These are phyloP conservation scores for Sitodiplosis mosellana DNA, from an alignment of 1,140 invertebrate species.

Conservation along the genomic window DNA sequence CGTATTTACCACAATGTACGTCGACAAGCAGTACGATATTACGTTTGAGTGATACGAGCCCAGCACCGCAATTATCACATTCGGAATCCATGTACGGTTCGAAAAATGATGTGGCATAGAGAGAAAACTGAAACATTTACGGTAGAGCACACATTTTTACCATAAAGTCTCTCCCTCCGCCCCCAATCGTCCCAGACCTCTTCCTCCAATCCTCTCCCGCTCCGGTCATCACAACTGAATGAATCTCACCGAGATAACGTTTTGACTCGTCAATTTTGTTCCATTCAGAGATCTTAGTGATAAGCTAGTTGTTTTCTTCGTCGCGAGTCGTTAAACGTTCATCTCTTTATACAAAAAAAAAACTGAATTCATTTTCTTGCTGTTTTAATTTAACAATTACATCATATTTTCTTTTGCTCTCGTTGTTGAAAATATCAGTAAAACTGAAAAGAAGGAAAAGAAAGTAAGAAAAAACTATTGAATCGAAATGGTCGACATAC, in stretches of 20 bases:
- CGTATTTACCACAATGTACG: slow-evolving; percentile 28
- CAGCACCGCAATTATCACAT: slow-evolving; percentile 8
- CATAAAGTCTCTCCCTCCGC: too few relatives aligned
- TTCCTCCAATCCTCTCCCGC: too few relatives aligned
- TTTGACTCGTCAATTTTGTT: slow-evolving; percentile 18
- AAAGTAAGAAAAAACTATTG: too few relatives aligned
- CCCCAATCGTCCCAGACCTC: too few relatives aligned
- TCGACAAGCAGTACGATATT: slow-evolving; percentile 36
- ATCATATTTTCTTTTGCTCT: too few relatives aligned
- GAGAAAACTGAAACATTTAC: background rate
- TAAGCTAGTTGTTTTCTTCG: slow-evolving; percentile 6
- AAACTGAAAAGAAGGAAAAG: too few relatives aligned
- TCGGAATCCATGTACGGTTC: slow-evolving; percentile 2
- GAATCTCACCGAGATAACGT: slow-evolving; percentile 15
- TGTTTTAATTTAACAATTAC: too few relatives aligned
- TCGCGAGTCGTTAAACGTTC: too few relatives aligned
- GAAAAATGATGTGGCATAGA: slow-evolving; percentile 15
- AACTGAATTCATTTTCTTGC: too few relatives aligned
- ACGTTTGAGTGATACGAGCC: slow-evolving; percentile 26
- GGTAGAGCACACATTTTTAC: background rate
- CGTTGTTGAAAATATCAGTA: too few relatives aligned
- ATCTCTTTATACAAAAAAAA: too few relatives aligned
- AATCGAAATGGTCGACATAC: too few relatives aligned
- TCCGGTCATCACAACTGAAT: slow-evolving; percentile 7
- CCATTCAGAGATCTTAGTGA: slow-evolving; percentile 21